Conservation (phyloP, 1,140 invertebrate genomes). For the Drosophila ambigua region DNA sequence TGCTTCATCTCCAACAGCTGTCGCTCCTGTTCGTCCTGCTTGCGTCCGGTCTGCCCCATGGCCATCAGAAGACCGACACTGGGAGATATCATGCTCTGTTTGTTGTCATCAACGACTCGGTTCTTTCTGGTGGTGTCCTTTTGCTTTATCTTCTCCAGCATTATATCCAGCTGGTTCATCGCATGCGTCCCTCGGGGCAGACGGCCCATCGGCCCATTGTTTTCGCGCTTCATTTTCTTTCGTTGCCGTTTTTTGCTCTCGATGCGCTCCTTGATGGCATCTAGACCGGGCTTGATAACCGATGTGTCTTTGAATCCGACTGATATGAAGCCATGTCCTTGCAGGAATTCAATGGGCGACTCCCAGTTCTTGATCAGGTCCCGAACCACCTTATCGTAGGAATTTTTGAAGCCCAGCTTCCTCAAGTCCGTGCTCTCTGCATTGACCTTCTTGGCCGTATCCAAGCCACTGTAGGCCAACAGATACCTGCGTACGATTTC, state of each 20-base stretch:
- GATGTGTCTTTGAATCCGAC: slow-evolving; percentile 56
- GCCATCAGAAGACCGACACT: slow-evolving; percentile 13
- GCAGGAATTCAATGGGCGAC: slow-evolving; percentile 54
- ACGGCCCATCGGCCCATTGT: neutral
- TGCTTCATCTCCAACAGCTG: slow-evolving; percentile 20
- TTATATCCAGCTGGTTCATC: neutral
- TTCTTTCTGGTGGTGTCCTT: neutral
- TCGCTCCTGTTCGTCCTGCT: neutral
- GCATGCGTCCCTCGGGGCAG: neutral
- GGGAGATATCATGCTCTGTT: neutral
- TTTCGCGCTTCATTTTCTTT: slow-evolving; percentile 3
- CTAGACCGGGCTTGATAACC: slow-evolving; percentile 52
- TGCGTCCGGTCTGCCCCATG: neutral
- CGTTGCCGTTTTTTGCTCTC: slow-evolving; percentile 19
- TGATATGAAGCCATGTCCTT: slow-evolving; percentile 52
- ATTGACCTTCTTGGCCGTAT: neutral
- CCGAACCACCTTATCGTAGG: slow-evolving; percentile 48
- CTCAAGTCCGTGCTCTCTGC: neutral
- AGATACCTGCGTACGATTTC: slow-evolving; percentile 16
- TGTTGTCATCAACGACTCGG: too few relatives aligned
- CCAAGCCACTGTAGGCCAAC: slow-evolving; percentile 1
- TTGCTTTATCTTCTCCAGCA: too few relatives aligned
- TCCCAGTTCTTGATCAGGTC: slow-evolving; percentile 68
- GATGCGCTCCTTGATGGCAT: slow-evolving; percentile 49
- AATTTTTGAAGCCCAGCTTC: slow-evolving; percentile 3